Evolutionary conservation across 2,797 vertebrate genomes (phyloP).

Genomic region (Amblyopsis hoosieri): DNA sequence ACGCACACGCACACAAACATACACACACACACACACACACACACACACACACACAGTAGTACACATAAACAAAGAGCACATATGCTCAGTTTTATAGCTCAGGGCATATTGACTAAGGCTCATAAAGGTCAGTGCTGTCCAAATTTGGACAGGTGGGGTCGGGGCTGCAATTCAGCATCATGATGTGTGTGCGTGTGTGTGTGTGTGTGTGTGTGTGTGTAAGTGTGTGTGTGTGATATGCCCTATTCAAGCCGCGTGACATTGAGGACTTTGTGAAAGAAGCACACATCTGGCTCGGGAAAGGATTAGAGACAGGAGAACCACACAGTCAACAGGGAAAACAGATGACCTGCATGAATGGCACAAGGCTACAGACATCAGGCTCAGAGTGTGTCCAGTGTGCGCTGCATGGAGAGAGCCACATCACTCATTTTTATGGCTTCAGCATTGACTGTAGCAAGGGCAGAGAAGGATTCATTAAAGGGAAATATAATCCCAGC

Average conservation of each 20-base stretch:
- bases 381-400: slow-evolving; percentile 14
- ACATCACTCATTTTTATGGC: too few relatives aligned
- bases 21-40: slow-evolving; percentile 24
- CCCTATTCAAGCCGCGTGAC: slow-evolving; percentile 45
- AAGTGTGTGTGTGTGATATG: background rate
- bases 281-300: slow-evolving; percentile 38
- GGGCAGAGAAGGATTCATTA: too few relatives aligned
- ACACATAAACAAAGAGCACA: slow-evolving; percentile 16
- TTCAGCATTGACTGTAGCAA: too few relatives aligned
- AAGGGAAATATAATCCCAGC: too few relatives aligned
- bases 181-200: slow-evolving; percentile 26
- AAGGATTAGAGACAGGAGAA: slow-evolving; percentile 37
- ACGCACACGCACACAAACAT: background rate
- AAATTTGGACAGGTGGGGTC: slow-evolving; percentile 51
- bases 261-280: slow-evolving; percentile 42
- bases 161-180: slow-evolving; percentile 36
- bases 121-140: slow-evolving; percentile 66
- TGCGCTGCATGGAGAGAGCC: background rate
- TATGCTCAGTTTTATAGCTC: slow-evolving; percentile 28
- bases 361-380: slow-evolving; percentile 45
- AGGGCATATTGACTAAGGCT: slow-evolving; percentile 58
- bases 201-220: background rate
- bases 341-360: slow-evolving; percentile 54
- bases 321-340: slow-evolving; percentile 39
- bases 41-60: slow-evolving; percentile 3